Conservation (phyloP, 64 coral and sea anemone species). For the Cladopsammia gracilis region DNA sequence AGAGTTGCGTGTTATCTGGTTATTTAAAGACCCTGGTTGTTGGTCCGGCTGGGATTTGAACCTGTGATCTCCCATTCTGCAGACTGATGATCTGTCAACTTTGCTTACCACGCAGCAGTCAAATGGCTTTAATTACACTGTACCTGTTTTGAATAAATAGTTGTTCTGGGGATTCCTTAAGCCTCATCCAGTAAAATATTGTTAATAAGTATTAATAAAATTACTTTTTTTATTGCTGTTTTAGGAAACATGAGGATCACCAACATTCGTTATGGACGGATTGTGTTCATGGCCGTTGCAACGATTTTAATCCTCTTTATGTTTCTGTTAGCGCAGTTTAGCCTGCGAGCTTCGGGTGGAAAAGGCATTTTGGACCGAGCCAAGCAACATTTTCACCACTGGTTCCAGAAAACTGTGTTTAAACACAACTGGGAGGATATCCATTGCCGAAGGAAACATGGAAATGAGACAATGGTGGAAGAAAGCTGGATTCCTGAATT, state of each 20-base stretch:
- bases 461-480: conserved; percentile 71
- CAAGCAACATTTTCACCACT: conserved; percentile 73
- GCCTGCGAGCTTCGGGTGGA: conserved; percentile 46
- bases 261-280: conserved; percentile 65
- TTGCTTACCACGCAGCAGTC: no score
- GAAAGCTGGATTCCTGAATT: conserved; percentile 65
- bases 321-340: conserved; percentile 78
- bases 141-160: no score
- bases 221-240: background rate
- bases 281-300: conserved; percentile 56
- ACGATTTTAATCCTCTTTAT: conserved; percentile 65
- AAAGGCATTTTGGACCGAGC: conserved; percentile 49
- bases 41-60: no score
- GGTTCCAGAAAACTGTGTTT: conserved; percentile 93
- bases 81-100: no score
- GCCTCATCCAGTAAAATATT: no score
- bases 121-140: no score
- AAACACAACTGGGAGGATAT: conserved; percentile 91
- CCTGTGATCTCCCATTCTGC: no score
- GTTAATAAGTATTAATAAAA: no score
- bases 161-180: no score
- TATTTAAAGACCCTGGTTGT: no score
- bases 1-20: no score
- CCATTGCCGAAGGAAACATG: conserved; percentile 56
- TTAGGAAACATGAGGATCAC: conserved; percentile 63